A percentile compares a stretch with the other conserved stretches of the same genome.
Conservation (phyloP, 2,888 invertebrate species). For the Lutraria lutraria region DNA sequence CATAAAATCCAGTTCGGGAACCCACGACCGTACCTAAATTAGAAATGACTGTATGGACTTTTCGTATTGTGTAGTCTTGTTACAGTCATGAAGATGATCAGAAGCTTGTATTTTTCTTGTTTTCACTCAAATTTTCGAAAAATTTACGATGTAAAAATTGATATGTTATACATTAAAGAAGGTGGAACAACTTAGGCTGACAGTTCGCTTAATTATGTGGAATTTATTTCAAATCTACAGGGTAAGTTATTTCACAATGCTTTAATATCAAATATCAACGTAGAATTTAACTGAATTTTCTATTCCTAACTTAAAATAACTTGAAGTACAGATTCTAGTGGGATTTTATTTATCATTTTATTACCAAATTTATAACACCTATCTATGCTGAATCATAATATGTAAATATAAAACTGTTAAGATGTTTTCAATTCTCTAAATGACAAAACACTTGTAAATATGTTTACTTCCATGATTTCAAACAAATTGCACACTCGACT, state of each 20-base stretch:
- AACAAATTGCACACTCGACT: too few relatives aligned
- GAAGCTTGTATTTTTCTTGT: background rate
- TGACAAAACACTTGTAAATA: too few relatives aligned
- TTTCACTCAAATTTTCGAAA: background rate
- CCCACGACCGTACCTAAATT: background rate
- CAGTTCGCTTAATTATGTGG: background rate
- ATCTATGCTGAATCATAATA: too few relatives aligned
- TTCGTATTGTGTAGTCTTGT: background rate
- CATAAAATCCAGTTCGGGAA: background rate
- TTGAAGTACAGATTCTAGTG: too few relatives aligned
- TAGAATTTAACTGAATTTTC: too few relatives aligned
- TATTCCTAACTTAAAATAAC: too few relatives aligned
- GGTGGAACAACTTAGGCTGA: background rate
- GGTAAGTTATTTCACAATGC: background rate
- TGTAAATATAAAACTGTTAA: too few relatives aligned
- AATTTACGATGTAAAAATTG: background rate
- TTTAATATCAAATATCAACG: too few relatives aligned
- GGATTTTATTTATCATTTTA: too few relatives aligned
- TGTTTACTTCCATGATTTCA: too few relatives aligned
- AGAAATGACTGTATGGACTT: background rate
- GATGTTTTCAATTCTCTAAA: too few relatives aligned
- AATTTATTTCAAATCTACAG: background rate
- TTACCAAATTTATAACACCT: too few relatives aligned
- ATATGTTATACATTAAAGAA: background rate
- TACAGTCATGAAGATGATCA: background rate